Conservation (phyloP, 2,888 invertebrate species). For the Diaphora mendica region DNA sequence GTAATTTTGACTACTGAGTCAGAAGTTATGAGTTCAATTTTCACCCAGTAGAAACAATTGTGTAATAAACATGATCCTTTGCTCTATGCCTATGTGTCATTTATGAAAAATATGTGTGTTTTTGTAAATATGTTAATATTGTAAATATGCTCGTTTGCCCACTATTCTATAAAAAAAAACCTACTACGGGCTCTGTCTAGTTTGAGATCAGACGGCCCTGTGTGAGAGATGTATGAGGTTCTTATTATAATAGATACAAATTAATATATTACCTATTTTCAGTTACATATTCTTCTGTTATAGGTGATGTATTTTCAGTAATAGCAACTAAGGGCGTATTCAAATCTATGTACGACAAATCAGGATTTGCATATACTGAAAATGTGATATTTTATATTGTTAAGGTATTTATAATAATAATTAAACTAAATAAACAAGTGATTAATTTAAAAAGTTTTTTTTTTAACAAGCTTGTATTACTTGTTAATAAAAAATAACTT, state of each 20-base stretch:
- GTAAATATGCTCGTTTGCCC: no score
- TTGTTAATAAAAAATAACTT: no score
- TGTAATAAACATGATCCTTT: no score
- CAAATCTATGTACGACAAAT: constrained; percentile 4
- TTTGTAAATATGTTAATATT: no score
- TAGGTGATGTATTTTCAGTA: background rate
- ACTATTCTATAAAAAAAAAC: no score
- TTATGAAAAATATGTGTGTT: no score
- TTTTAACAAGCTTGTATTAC: no score
- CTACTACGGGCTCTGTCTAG: no score
- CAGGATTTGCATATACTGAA: constrained; percentile 15
- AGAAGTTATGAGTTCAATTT: no score
- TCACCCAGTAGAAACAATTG: no score
- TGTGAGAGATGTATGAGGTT: background rate
- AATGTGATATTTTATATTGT: background rate
- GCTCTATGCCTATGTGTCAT: no score
- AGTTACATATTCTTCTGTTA: background rate
- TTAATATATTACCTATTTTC: constrained; percentile 1
- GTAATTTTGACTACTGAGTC: background rate
- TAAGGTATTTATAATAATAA: background rate
- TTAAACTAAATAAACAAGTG: background rate
- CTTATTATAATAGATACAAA: background rate
- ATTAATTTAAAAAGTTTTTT: no score
- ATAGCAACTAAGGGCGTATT: background rate
- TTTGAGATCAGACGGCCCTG: background rate